These are phyloP conservation scores for Aramus guarauna DNA, from an alignment of 2,113 vertebrate genomes.

Conservation along the genomic window DNA sequence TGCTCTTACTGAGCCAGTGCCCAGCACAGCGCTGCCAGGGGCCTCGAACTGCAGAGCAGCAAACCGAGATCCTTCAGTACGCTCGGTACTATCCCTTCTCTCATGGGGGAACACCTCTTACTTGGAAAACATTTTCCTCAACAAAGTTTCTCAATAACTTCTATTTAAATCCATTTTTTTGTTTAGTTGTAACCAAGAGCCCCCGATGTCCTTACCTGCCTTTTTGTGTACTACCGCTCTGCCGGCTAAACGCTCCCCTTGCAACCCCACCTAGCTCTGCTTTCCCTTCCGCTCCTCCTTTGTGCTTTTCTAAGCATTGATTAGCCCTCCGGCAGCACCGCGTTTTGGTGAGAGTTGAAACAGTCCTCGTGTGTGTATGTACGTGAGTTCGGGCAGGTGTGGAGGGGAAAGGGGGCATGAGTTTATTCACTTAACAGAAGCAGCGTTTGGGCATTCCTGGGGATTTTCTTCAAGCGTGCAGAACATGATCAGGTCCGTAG, in stretches of 20 bases:
- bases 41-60: background rate
- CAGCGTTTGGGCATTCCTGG: background rate
- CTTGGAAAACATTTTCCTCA: background rate
- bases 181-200: background rate
- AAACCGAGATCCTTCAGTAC: background rate
- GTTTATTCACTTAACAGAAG: background rate
- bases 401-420: background rate
- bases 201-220: background rate
- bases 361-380: background rate
- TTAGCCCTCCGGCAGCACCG: background rate
- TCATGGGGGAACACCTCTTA: background rate
- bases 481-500: background rate
- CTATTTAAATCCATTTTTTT: background rate
- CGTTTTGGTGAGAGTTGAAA: background rate
- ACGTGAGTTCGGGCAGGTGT: rapidly evolving
- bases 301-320: background rate
- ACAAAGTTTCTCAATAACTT: background rate
- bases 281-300: background rate
- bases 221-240: background rate
- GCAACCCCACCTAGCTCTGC: background rate
- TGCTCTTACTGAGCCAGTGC: background rate
- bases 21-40: rapidly evolving
- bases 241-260: background rate
- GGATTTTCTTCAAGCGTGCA: background rate
- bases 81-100: background rate